Evolutionary conservation across 2,888 invertebrate genomes (phyloP).

Genomic region (Agrotis puta): DNA sequence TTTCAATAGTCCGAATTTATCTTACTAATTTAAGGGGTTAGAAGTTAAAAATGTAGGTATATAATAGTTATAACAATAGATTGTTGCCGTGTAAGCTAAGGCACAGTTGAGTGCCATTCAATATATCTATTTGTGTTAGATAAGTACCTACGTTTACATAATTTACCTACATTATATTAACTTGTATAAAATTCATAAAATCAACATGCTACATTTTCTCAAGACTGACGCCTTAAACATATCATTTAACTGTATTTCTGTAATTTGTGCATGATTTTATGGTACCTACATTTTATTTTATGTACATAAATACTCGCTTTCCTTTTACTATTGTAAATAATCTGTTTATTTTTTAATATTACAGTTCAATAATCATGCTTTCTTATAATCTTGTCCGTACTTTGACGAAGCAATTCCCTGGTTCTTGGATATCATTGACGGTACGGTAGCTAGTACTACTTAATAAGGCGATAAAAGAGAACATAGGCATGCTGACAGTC

Average conservation of each 20-base stretch:
- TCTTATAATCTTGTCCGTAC: not conserved
- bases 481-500: too few relatives aligned
- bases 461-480: not conserved
- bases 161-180: constrained; percentile 8
- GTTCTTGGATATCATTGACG: not conserved
- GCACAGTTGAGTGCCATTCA: constrained; percentile 20
- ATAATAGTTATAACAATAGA: constrained; percentile 7
- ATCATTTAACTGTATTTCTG: constrained; percentile 80
- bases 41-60: constrained; percentile 27
- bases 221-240: constrained; percentile 85
- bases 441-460: not conserved
- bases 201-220: constrained; percentile 73
- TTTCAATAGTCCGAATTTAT: constrained; percentile 45
- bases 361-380: constrained; percentile 1
- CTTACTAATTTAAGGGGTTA: constrained; percentile 29
- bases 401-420: not conserved
- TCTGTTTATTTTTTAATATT: not conserved
- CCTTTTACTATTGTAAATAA: constrained; percentile 7
- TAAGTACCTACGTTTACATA: constrained; percentile 21
- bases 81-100: constrained; percentile 20
- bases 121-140: constrained; percentile 14
- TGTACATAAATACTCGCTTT: constrained; percentile 2
- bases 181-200: constrained; percentile 28
- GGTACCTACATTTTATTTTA: constrained; percentile 25
- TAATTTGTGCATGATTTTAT: constrained; percentile 55